Conservation (phyloP, 2,888 invertebrate species). For the Leptopilina syphax region DNA sequence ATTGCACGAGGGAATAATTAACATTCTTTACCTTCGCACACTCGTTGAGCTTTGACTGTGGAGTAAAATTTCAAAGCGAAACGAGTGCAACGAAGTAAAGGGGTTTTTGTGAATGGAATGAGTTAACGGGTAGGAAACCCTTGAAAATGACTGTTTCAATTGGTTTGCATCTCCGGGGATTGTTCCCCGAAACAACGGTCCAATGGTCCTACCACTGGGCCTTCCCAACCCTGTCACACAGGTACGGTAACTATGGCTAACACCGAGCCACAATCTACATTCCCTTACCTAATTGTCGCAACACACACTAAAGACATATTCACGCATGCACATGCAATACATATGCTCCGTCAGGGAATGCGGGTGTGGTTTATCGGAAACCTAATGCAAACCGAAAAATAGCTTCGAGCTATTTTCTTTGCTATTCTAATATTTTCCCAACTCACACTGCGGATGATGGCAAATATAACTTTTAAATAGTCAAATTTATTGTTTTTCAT, state of each 20-base stretch:
- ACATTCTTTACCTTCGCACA: background rate
- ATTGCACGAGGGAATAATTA: background rate
- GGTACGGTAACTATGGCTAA: conserved; percentile 70
- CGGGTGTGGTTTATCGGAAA: conserved; percentile 20
- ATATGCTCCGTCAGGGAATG: background rate
- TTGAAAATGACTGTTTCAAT: conserved; percentile 66
- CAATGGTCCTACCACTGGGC: conserved; percentile 56
- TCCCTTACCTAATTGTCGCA: conserved; percentile 73
- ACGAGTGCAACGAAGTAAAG: conserved; percentile 1
- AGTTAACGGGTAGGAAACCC: conserved; percentile 59
- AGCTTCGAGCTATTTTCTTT: conserved; percentile 2
- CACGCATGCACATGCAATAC: background rate
- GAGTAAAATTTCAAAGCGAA: conserved; percentile 23
- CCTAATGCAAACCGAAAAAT: conserved; percentile 6
- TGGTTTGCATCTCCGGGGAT: conserved; percentile 66
- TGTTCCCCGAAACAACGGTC: conserved; percentile 63
- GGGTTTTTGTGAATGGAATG: conserved; percentile 46
- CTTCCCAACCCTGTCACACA: conserved; percentile 49
- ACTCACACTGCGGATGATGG: background rate
- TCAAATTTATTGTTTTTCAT: too few species aligned
- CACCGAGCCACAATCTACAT: conserved; percentile 72
- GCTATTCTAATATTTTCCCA: background rate
- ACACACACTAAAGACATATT: conserved; percentile 55
- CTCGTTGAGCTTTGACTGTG: conserved; percentile 7
- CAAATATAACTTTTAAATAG: background rate